Base-by-base conservation (phyloP, 2,888 invertebrate species). In the Chymomyza amoena region DNA sequence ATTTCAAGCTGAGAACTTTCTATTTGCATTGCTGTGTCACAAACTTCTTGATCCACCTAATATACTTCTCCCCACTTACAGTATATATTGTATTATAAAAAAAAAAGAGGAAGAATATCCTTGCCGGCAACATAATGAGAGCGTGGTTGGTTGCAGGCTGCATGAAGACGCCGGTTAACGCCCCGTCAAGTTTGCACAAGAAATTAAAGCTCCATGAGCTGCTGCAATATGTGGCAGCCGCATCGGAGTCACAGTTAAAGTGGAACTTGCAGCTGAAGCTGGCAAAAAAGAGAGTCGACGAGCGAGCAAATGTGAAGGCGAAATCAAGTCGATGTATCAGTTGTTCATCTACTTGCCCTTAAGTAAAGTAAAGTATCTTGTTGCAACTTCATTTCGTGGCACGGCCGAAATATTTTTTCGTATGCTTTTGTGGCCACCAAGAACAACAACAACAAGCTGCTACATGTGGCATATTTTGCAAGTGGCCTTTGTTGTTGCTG, bases 301-400 rank as follows among this genome's bases (percentile, higher is more conserved):
- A 9, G 36, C 15, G n/a, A n/a, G 51, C 45, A 18, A 25, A 39
- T 7, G 39, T 18, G 39, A 57, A 28, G 16, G 57, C 56, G 54
- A 16, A 32, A 18, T 73, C 75, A 79, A 73, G 78, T 73, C 80
- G 56, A 65, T 77, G 85, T 84, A 88, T 85, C 88, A 75, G 87
- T 82, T 87, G 85, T 80, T 84, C 85, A 87, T 88, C 88, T 84
- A 84, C 86, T 82, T 87, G 88, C 87, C 88, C 85, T 88, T 84
- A 88, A 85, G 85, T 88, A 87, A 85, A 88, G 85, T 85, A 88
- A 87, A 87, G 82, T 88, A 85, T 88, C 87, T 85, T 84, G 88
- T 85, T 85, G 85, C 82, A 85, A 85, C 85, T 85, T 85, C 81
- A 85, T 88, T 88, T 85, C 85, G 79, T 80, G 73, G 80, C 79